phyloP scores from a whole-genome alignment of 92 coral and sea anemone species.

The Isaurus tuberculatus region DNA sequence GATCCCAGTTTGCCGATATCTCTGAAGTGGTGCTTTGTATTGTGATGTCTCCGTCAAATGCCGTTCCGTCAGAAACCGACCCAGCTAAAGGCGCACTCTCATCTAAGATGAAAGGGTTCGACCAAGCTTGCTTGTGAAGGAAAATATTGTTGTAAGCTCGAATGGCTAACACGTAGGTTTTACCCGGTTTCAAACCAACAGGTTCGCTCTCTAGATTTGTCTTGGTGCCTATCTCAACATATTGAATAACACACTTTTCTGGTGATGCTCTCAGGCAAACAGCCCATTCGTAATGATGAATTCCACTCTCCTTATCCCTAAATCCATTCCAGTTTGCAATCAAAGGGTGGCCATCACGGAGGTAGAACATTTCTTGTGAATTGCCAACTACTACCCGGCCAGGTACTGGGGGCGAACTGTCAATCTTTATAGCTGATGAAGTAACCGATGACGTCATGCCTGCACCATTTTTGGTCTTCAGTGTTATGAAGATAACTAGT shows the following conservation, averaged over 20 bases:
- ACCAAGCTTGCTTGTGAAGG: constrained; percentile 67
- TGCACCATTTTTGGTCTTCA: constrained; percentile 82
- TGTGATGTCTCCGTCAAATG: constrained; percentile 48
- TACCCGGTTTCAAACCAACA: constrained; percentile 82
- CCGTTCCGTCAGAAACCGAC: constrained; percentile 77
- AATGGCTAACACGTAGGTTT: constrained; percentile 70
- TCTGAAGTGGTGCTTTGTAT: constrained; percentile 81
- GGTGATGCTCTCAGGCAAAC: constrained; percentile 65
- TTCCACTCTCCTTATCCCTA: constrained; percentile 79
- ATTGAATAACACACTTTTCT: constrained; percentile 73
- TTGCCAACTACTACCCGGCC: constrained; percentile 80
- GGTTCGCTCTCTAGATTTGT: constrained; percentile 57
- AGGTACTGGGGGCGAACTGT: constrained; percentile 73
- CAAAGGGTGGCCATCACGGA: constrained; percentile 65
- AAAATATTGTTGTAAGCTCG: constrained; percentile 85
- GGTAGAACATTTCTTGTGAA: constrained; percentile 55
- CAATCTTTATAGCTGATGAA: constrained; percentile 74
- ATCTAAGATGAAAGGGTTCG: constrained; percentile 80
- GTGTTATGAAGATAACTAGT: constrained; percentile 57
- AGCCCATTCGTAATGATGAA: constrained; percentile 82
- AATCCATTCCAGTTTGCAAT: constrained; percentile 84
- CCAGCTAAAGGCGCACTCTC: constrained; percentile 71
- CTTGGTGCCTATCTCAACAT: constrained; percentile 63
- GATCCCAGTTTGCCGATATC: constrained; percentile 88
- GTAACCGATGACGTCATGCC: constrained; percentile 64